Evolutionary conservation across 2,888 invertebrate species (phyloP).

Genomic region (Microctonus brassicae): DNA sequence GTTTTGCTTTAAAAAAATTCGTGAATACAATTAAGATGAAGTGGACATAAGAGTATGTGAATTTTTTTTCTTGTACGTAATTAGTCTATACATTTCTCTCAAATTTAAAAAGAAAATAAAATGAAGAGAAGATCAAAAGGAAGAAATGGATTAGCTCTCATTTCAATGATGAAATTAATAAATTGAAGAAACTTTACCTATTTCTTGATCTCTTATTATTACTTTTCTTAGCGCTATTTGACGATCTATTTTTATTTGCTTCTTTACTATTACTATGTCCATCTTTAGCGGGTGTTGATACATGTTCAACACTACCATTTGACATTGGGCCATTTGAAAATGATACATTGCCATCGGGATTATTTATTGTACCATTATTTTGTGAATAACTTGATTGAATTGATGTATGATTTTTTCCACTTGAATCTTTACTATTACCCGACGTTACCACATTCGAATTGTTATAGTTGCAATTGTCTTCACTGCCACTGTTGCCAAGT

Average conservation of each 20-base stretch:
- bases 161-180: conserved; percentile 6
- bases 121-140: conserved; percentile 17
- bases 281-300: conserved; percentile 72
- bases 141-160: conserved; percentile 30
- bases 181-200: conserved; percentile 75
- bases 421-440: conserved; percentile 64
- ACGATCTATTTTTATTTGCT: conserved; percentile 68
- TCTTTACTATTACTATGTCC: conserved; percentile 67
- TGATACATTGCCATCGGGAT: conserved; percentile 58
- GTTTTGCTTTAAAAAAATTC: conserved; percentile 16
- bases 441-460: conserved; percentile 62
- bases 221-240: conserved; percentile 79
- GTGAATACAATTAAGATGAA: conserved; percentile 24
- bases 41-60: background rate
- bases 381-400: conserved; percentile 61
- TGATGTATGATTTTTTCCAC: conserved; percentile 66
- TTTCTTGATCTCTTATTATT: conserved; percentile 87
- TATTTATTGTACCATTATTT: conserved; percentile 64
- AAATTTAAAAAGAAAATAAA: background rate
- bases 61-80: conserved; percentile 36
- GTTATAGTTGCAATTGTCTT: conserved; percentile 70
- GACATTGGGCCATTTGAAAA: conserved; percentile 65
- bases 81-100: conserved; percentile 11
- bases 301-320: conserved; percentile 77
- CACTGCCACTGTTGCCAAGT: conserved; percentile 73